These are phyloP conservation scores for Gadopsis bispinosus DNA, from an alignment of 2,797 vertebrate species.

Conservation along the genomic window DNA sequence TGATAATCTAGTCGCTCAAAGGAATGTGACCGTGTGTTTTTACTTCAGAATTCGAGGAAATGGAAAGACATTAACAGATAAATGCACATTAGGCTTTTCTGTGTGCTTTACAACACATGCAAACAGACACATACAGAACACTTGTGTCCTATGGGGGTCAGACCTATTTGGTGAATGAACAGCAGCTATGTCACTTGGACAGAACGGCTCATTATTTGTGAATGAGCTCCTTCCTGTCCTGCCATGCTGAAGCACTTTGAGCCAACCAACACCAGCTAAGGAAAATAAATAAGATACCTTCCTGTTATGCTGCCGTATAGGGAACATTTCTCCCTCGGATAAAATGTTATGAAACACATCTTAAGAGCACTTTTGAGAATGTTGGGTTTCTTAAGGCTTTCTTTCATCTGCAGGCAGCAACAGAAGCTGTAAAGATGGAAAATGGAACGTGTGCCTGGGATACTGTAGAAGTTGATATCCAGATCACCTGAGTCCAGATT, in stretches of 20 bases:
- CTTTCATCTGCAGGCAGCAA: background rate
- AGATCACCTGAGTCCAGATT: conserved; percentile 68
- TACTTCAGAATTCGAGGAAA: conserved; percentile 41
- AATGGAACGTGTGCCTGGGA: conserved; percentile 20
- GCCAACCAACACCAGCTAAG: conserved; percentile 61
- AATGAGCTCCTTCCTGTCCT: conserved; percentile 81
- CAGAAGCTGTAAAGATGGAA: conserved; percentile 13
- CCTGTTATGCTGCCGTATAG: conserved; percentile 25
- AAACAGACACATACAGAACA: conserved; percentile 34
- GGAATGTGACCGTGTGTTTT: conserved; percentile 38
- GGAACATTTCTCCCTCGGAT: conserved; percentile 45
- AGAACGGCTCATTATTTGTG: conserved; percentile 81
- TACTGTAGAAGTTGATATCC: conserved; percentile 28
- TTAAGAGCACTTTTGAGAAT: conserved; percentile 19
- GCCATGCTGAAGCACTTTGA: conserved; percentile 81
- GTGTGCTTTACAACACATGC: conserved; percentile 36
- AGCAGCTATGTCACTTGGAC: conserved; percentile 72
- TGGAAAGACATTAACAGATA: conserved; percentile 40
- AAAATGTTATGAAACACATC: conserved; percentile 32
- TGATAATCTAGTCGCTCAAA: conserved; percentile 16
- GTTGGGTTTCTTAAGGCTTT: background rate
- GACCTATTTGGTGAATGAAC: conserved; percentile 74
- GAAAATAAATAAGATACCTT: conserved; percentile 76
- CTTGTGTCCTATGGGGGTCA: conserved; percentile 60
- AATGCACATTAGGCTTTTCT: conserved; percentile 52